Evolutionary conservation across 2,797 vertebrate genomes (phyloP), one percentile per base, ranked within the genome.

Genomic region (Crax fasciolata): DNA sequence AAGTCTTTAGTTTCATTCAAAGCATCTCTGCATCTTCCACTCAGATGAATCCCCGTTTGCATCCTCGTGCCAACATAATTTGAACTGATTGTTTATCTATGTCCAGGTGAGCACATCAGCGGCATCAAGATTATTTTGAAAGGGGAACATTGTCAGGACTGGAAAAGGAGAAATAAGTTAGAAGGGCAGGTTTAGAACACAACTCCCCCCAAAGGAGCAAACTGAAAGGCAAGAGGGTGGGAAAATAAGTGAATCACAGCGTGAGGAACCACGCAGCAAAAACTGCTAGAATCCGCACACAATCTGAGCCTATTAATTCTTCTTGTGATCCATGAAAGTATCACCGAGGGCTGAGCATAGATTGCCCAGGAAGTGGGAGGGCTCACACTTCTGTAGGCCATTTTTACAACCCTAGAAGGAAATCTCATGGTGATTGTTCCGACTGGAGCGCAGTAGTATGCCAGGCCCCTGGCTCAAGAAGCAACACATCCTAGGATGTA

Each of bases 361-460:
- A 52, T 68, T 65, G 55, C 72, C 76, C 73, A 82, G 71, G 90
- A 92, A 94, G 80, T 94, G 75, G 78, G 75, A 85, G 90, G 90
- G 85, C 70, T 94, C 78, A 66, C 52, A 17, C 49, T 76, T 5
- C 17, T 51, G 38, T 79, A 48, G 74, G 18, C 79, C 79, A 67
- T 58, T 52, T 62, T 87, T 75, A 92, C 52, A 85, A 62, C 85
- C 89, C 89, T 96, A 93, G 76, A 92, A 93, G 96, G 96, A 94
- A 94, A 94, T 90, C 32, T 90, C 51, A 87, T 0, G 11, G 74
- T n/a, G 63, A 41, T 83, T 84, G 18, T 95, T 95, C 95, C 12
- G 6, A 68, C 18, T 30, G 35, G 80, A 96, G 77, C 78, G 66
- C 67, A 87, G 85, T 87, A 92, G 49, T 14, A 17, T 0, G 3